These are phyloP conservation scores for Brachymystax lenok DNA, from an alignment of 2,797 vertebrate species.

Conservation along the genomic window DNA sequence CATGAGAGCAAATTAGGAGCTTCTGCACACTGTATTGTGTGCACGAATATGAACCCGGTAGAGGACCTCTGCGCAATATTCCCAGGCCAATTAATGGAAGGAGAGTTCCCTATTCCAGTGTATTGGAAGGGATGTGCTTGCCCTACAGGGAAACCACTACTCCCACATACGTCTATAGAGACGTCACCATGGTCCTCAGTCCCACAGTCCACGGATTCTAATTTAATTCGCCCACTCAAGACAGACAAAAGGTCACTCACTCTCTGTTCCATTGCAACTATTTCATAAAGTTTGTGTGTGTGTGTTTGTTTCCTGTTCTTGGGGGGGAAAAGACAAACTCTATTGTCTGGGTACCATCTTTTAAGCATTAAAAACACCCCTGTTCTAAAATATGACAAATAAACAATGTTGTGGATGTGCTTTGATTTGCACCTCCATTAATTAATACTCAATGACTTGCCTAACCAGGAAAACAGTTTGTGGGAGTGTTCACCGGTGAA, in stretches of 20 bases:
- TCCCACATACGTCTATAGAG: conserved; percentile 24
- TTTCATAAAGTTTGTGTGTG: not conserved
- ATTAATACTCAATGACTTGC: not conserved
- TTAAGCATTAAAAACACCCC: no score
- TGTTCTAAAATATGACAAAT: no score
- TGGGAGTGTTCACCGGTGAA: not conserved
- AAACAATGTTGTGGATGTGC: no score
- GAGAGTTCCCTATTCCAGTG: conserved; percentile 15
- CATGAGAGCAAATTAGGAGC: conserved; percentile 31
- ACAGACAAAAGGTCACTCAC: conserved; percentile 2
- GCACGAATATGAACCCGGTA: conserved; percentile 30
- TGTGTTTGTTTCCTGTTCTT: not conserved
- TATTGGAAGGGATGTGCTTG: conserved; percentile 24
- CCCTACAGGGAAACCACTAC: conserved; percentile 32
- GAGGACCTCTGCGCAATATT: conserved; percentile 32
- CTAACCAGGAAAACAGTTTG: not conserved
- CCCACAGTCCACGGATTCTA: conserved; percentile 7
- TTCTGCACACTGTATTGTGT: conserved; percentile 25
- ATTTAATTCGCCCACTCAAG: conserved; percentile 3
- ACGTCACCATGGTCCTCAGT: not conserved
- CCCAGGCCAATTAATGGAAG: conserved; percentile 32
- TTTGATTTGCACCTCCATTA: not conserved
- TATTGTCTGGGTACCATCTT: no score
- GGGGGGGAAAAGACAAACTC: no score
- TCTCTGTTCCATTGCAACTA: not conserved